Base-by-base conservation (phyloP, 1,140 invertebrate species). In the Leptestheria dahalacensis region DNA sequence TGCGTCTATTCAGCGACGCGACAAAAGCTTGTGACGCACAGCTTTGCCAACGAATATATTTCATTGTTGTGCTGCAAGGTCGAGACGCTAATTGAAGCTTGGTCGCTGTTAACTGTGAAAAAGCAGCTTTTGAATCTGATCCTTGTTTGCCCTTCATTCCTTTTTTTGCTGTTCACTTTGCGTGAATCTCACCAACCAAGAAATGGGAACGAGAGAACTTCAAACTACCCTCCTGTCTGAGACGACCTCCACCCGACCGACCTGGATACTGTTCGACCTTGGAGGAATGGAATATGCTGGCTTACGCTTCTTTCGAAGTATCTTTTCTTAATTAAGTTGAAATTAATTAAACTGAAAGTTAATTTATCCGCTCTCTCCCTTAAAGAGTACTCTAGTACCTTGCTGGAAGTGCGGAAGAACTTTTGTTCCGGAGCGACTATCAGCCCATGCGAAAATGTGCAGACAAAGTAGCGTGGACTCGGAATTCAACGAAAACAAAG, bases 181-280 rank as follows among this genome's bases (percentile, higher is more conserved):
- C n/a, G n/a, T n/a, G n/a, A n/a, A n/a, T n/a, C n/a, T n/a, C 20
- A 12, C 48, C 12, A 21, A 49, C 41, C 29, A 62, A 84, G 75
- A 84, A 81, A 70, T 86, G 83, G 83, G 73, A 81, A 54, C 67
- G 75, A n/a, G 80, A 84, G 67, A 85, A 86, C 68, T 71, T 74
- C 18, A 71, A 72, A 61, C 68, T 86, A 59, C 81, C 82, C 2
- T 68, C 71, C 48, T 72, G 77, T 57, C 71, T 78, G 58, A 72
- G 77, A 56, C 72, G 80, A 51, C 73, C 77, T 11, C 63, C 68
- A 12, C 84, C 83, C 0, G 69, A 74, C 52, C 78, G 77, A 68
- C 82, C 83, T 2, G 33, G 33, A 41, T 15, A 9, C 6, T 41
- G 33, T 15, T 70, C 74, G 47, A 68, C 75, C 56, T 61, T 69